Conservation (phyloP, 2,797 vertebrate species). For the Taenioides sp. region DNA sequence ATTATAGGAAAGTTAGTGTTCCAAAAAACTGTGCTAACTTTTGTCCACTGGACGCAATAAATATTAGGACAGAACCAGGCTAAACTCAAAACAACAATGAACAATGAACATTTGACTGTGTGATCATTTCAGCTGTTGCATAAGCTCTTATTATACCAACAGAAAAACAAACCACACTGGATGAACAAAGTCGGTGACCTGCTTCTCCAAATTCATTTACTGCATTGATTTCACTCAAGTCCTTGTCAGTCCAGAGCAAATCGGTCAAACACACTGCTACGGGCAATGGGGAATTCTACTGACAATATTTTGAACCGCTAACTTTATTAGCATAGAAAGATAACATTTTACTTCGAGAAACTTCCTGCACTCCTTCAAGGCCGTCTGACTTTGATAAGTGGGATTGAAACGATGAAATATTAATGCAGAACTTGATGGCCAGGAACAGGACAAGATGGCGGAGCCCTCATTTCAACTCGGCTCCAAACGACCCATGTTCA, state of each 20-base stretch:
- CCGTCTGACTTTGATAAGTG: slow-evolving; percentile 2
- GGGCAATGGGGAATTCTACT: slow-evolving; percentile 19
- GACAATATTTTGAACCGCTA: slow-evolving; percentile 51
- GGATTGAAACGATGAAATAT: slow-evolving; percentile 43
- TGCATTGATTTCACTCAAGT: slow-evolving; percentile 64
- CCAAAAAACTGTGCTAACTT: too few species aligned
- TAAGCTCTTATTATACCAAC: slow-evolving; percentile 18
- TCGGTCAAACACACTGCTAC: slow-evolving; percentile 49
- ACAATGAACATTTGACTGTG: slow-evolving; percentile 21
- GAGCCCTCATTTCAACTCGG: slow-evolving; percentile 20
- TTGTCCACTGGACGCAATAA: too few species aligned
- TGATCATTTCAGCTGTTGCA: slow-evolving; percentile 25
- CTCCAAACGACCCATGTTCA: slow-evolving; percentile 21
- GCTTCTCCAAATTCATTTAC: slow-evolving; percentile 58
- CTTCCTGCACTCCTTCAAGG: not conserved
- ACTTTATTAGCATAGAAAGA: slow-evolving; percentile 30
- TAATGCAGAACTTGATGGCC: slow-evolving; percentile 44
- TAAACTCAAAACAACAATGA: not conserved
- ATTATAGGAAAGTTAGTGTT: too few species aligned
- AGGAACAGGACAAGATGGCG: slow-evolving; percentile 17
- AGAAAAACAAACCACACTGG: slow-evolving; percentile 32
- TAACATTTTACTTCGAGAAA: slow-evolving; percentile 26
- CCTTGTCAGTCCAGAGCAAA: slow-evolving; percentile 42
- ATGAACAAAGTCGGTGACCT: slow-evolving; percentile 41
- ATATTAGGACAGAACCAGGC: too few species aligned